Conservation (phyloP, 2,797 vertebrate species). For the Danio choprae region DNA sequence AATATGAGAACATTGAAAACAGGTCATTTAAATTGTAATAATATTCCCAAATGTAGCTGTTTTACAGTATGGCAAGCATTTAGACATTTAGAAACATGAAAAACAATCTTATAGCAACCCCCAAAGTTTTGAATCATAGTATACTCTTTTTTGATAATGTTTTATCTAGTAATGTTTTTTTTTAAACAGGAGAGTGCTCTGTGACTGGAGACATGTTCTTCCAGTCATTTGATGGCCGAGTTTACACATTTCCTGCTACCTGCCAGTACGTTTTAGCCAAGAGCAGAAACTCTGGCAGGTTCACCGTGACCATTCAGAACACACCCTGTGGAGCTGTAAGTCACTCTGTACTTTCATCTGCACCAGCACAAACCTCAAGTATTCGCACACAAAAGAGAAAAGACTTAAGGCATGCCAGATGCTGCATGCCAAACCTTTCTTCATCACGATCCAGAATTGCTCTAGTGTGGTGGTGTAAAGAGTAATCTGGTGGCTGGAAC, state of each 20-base stretch:
- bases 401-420: slow-evolving; percentile 36
- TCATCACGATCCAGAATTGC: slow-evolving; percentile 29
- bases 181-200: slow-evolving; percentile 88
- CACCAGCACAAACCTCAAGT: slow-evolving; percentile 22
- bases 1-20: too few relatives aligned
- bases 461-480: slow-evolving; percentile 40
- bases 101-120: neutral
- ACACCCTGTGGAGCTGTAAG: slow-evolving; percentile 91
- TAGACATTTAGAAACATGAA: neutral
- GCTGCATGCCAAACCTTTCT: slow-evolving; percentile 30
- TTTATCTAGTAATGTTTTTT: neutral
- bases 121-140: neutral
- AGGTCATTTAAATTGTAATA: too few relatives aligned
- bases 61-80: too few relatives aligned
- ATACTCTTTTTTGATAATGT: neutral
- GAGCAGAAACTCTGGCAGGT: slow-evolving; percentile 85
- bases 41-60: too few relatives aligned
- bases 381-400: slow-evolving; percentile 27
- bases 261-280: slow-evolving; percentile 95
- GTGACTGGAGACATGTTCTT: slow-evolving; percentile 94
- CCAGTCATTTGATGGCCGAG: slow-evolving; percentile 90
- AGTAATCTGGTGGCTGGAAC: slow-evolving; percentile 39
- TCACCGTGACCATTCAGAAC: slow-evolving; percentile 90
- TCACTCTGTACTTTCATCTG: slow-evolving; percentile 39
- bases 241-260: slow-evolving; percentile 88